Evolutionary conservation across 2,888 invertebrate genomes (phyloP), one percentile per base, ranked within the genome.

Genomic region (Drosophila acutilabella): DNA sequence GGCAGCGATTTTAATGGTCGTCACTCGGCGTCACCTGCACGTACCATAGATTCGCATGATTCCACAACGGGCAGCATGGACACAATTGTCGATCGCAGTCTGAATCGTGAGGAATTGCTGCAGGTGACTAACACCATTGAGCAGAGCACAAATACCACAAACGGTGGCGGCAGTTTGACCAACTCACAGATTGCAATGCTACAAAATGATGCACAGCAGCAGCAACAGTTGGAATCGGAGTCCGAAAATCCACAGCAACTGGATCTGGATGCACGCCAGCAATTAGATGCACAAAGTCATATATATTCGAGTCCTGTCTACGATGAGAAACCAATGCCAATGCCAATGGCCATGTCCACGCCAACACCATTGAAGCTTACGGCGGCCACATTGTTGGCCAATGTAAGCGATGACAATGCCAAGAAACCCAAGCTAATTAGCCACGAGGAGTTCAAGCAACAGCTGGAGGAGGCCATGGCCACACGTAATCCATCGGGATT

Each of bases 221-320:
- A 78, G 33, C 62, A 74, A 47, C 69, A 65, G 16, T 60, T 23
- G 23, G 23, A 70, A 13, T 70, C 77, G 26, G 60, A 70, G 33
- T 62, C 59, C 7, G 54, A 60, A n/a, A 62, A 67, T 36, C 75
- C 60, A 2, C 45, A 42, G 10, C 42, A 56, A 42, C 38, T 33
- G 20, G 68, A 73, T 14, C 78, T 70, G 50, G 81, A 81, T 52
- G 61, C 74, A 16, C 81, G 76, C 7, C 82, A 78, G 42, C 78
- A 75, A 10, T 61, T 76, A 53, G 92, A 91, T 78, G 83, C 88
- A 61, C 92, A 92, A 70, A 92, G 90, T 89, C 92, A 92, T 66
- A 92, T 92, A 50, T 92, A 92, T 69, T 92, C 92, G 53, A 92
- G 91, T 89, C 92, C 92, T 36, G 92, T 92, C 8, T 91, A 92